Conservation (phyloP, 1,140 invertebrate species). For the Chelonus insularis region DNA sequence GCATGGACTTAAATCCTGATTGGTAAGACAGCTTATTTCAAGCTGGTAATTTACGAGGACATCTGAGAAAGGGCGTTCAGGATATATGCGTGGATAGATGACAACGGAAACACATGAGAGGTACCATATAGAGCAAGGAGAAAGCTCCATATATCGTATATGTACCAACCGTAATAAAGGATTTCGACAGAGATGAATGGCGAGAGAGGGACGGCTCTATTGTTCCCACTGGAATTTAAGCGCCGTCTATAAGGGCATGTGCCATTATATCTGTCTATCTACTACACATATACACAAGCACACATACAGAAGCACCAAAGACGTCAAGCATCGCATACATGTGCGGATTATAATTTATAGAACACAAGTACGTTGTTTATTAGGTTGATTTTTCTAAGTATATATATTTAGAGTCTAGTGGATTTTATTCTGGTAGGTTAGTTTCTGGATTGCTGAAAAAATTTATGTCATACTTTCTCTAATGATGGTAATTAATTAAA, state of each 20-base stretch:
- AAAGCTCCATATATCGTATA: conserved; percentile 1
- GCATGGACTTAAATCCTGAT: conserved; percentile 55
- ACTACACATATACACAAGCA: conserved; percentile 32
- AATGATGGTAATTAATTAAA: too few relatives aligned
- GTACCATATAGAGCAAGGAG: background rate
- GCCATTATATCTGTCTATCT: conserved; percentile 50
- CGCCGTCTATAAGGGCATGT: conserved; percentile 52
- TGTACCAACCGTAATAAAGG: conserved; percentile 49
- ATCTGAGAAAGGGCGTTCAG: background rate
- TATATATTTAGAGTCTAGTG: too few relatives aligned
- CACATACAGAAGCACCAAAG: conserved; percentile 27
- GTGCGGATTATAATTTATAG: conserved; percentile 10
- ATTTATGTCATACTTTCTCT: too few relatives aligned
- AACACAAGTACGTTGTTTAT: background rate
- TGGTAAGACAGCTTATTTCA: conserved; percentile 49
- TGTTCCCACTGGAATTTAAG: conserved; percentile 51
- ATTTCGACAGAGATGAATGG: conserved; percentile 55
- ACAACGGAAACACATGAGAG: conserved; percentile 22
- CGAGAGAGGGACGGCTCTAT: conserved; percentile 39
- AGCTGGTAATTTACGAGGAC: conserved; percentile 9
- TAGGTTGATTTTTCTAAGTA: too few relatives aligned
- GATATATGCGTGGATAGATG: background rate
- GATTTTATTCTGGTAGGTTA: too few relatives aligned
- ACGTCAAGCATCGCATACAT: conserved; percentile 1
- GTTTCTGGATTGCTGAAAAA: too few relatives aligned